These are phyloP conservation scores for Urocynchramus pylzowi DNA, from an alignment of 2,113 vertebrate genomes.

Conservation along the genomic window DNA sequence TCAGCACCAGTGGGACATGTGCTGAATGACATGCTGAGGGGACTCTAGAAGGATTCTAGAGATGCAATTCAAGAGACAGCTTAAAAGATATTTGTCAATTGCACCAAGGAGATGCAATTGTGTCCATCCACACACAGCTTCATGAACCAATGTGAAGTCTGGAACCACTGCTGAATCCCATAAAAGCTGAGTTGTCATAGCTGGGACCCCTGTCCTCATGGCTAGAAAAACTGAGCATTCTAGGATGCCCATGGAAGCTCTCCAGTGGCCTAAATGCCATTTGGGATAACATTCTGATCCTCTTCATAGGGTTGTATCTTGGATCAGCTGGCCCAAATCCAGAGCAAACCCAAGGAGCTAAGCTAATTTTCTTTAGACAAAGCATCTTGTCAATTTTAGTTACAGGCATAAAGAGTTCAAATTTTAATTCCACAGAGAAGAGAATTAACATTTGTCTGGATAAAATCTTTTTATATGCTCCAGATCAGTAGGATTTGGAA, in stretches of 20 bases:
- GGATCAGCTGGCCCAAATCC: not conserved
- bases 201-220: not conserved
- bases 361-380: not conserved
- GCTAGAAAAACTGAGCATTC: not conserved
- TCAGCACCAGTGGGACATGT: not conserved
- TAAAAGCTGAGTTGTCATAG: not conserved
- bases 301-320: not conserved
- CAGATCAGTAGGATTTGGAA: not conserved
- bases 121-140: not conserved
- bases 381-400: not conserved
- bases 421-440: not conserved
- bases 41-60: not conserved
- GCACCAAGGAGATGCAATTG: not conserved
- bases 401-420: not conserved
- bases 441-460: not conserved
- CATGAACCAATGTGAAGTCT: not conserved
- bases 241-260: not conserved
- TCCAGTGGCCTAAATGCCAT: not conserved
- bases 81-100: not conserved
- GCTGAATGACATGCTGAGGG: not conserved
- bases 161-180: not conserved
- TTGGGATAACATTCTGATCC: not conserved
- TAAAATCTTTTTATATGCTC: not conserved
- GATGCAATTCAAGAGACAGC: not conserved
- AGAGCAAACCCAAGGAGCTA: not conserved